These are phyloP conservation scores for Sebastes hopkinsi DNA, from an alignment of 2,797 vertebrate genomes.

Conservation along the genomic window DNA sequence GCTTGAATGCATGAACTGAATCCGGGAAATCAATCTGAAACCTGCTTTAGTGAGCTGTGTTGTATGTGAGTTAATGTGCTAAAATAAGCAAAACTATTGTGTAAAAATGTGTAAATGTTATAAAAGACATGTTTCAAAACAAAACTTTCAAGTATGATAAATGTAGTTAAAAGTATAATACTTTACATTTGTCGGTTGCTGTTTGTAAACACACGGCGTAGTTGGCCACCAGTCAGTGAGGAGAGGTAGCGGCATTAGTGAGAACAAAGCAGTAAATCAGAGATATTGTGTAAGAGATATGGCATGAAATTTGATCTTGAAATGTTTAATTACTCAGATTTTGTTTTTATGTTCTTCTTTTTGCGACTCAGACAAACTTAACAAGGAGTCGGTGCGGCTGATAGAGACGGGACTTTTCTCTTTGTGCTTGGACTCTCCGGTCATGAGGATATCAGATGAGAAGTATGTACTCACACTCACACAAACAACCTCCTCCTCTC, in stretches of 20 bases:
- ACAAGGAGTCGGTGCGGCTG: constrained; percentile 85
- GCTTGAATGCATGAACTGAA: neutral
- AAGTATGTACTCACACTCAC: constrained; percentile 65
- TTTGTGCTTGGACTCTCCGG: constrained; percentile 86
- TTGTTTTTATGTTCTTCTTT: neutral
- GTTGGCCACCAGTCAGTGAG: no score
- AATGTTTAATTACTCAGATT: neutral
- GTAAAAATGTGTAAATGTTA: no score
- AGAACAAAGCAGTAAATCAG: no score
- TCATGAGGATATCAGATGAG: constrained; percentile 87
- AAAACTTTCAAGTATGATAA: neutral
- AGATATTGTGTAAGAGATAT: neutral
- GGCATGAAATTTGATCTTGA: neutral
- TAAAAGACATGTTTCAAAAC: neutral
- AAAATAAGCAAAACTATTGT: neutral
- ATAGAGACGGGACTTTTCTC: constrained; percentile 87
- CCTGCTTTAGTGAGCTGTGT: no score
- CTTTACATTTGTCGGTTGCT: accelerated
- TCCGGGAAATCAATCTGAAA: neutral
- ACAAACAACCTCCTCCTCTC: neutral
- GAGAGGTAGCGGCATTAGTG: no score
- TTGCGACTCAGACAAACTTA: constrained; percentile 82
- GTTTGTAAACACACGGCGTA: no score
- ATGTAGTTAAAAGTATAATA: neutral
- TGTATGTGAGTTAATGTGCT: neutral